Evolutionary conservation across 37 sponge, comb jelly and placozoan species (phyloP).

Genomic region (Geodia barretti): DNA sequence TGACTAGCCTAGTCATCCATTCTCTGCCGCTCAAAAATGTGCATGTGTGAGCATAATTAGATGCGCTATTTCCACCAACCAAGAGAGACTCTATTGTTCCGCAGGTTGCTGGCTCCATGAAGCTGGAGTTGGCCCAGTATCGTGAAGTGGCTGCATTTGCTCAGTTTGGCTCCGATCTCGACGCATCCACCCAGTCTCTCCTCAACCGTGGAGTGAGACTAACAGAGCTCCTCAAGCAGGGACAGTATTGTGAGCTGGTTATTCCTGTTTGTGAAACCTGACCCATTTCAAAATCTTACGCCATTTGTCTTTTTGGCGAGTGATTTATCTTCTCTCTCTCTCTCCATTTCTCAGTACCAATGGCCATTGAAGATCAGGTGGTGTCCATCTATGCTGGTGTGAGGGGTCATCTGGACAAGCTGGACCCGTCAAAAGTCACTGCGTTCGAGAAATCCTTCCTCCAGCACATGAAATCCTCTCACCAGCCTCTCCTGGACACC

Average conservation of each 20-base stretch:
- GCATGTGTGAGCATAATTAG: too few relatives aligned
- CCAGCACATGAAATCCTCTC: conserved; percentile 88
- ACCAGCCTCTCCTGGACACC: conserved; percentile 85
- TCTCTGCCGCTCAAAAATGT: neutral
- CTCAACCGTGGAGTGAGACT: conserved; percentile 97
- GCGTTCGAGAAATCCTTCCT: conserved; percentile 94
- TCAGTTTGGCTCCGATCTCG: conserved; percentile 99
- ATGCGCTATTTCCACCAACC: too few relatives aligned
- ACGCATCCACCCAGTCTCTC: conserved; percentile 93
- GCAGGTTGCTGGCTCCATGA: conserved; percentile 99
- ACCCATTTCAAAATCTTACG: neutral
- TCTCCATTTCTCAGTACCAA: conserved; percentile 72
- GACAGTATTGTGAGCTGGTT: conserved; percentile 86
- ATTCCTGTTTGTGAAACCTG: neutral
- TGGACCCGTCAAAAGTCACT: conserved; percentile 90
- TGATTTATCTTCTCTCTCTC: neutral
- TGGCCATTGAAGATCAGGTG: conserved; percentile 98
- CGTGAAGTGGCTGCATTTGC: conserved; percentile 99
- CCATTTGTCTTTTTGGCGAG: neutral
- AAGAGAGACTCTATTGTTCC: too few relatives aligned
- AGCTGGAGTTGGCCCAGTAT: conserved; percentile 99
- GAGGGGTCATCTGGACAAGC: conserved; percentile 94
- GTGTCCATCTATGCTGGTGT: conserved; percentile 98
- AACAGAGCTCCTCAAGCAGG: conserved; percentile 99
- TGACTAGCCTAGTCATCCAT: neutral